Conservation (phyloP, 1,140 invertebrate species). For the Drusus annulatus region DNA sequence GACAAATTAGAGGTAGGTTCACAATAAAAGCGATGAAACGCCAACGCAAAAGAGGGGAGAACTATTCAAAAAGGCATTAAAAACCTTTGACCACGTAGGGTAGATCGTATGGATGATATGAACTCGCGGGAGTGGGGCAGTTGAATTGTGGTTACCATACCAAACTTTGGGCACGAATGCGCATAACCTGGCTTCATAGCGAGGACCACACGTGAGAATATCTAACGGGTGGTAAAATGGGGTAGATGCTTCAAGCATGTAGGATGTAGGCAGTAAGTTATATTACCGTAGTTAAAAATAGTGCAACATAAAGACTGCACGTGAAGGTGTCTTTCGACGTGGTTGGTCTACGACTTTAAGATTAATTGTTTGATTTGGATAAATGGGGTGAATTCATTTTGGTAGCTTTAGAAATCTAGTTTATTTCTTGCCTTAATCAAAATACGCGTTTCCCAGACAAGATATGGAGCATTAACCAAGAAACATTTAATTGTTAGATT, state of each 20-base stretch:
- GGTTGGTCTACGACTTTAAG: not conserved
- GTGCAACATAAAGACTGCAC: conserved; percentile 10
- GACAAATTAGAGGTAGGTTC: not conserved
- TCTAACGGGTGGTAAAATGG: conserved; percentile 37
- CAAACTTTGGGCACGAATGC: not conserved
- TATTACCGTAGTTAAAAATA: conserved; percentile 22
- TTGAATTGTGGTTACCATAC: not conserved
- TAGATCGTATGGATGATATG: not conserved
- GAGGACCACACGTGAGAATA: conserved; percentile 37
- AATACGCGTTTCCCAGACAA: too few species aligned
- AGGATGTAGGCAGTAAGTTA: not conserved
- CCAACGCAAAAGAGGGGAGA: conserved; percentile 1
- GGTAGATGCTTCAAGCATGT: conserved; percentile 24
- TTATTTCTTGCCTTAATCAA: too few species aligned
- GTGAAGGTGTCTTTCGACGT: conserved; percentile 5
- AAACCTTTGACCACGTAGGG: not conserved
- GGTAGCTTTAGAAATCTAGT: too few species aligned
- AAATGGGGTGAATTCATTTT: too few species aligned
- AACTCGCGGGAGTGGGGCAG: not conserved
- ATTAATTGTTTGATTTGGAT: not conserved
- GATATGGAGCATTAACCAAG: too few species aligned
- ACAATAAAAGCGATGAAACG: not conserved
- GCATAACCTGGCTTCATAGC: not conserved
- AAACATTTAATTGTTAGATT: too few species aligned
- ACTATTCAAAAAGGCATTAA: conserved; percentile 1